Conservation (phyloP, 2,113 vertebrate genomes). For the Rhea pennata region DNA sequence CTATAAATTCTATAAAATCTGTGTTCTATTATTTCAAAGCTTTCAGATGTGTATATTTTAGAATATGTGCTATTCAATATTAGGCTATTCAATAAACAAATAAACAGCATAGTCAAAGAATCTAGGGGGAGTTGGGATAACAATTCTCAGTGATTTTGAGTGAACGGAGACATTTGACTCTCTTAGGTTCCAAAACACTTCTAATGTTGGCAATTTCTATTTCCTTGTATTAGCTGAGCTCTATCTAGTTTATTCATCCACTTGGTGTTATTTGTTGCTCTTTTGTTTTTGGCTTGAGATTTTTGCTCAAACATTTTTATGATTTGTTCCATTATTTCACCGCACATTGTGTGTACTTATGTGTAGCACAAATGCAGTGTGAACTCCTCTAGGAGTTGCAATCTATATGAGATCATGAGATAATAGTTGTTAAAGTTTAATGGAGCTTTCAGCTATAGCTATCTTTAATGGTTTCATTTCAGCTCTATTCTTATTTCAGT, state of each 20-base stretch:
- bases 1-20: neutral
- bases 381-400: neutral
- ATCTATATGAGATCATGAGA: neutral
- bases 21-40: neutral
- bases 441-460: neutral
- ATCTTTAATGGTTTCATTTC: neutral
- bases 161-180: neutral
- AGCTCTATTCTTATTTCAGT: neutral
- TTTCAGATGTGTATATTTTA: neutral
- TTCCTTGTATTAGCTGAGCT: neutral
- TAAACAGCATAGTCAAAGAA: neutral
- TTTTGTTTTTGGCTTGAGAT: neutral
- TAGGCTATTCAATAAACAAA: neutral
- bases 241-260: neutral
- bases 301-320: neutral
- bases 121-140: neutral
- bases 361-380: neutral
- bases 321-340: neutral
- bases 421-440: neutral
- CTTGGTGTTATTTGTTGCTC: neutral
- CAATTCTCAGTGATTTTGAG: neutral
- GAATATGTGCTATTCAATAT: neutral
- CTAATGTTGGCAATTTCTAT: neutral
- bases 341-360: neutral
- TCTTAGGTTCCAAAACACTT: neutral